These are phyloP conservation scores for Lithophane socia DNA, from an alignment of 2,888 invertebrate genomes.

Conservation along the genomic window DNA sequence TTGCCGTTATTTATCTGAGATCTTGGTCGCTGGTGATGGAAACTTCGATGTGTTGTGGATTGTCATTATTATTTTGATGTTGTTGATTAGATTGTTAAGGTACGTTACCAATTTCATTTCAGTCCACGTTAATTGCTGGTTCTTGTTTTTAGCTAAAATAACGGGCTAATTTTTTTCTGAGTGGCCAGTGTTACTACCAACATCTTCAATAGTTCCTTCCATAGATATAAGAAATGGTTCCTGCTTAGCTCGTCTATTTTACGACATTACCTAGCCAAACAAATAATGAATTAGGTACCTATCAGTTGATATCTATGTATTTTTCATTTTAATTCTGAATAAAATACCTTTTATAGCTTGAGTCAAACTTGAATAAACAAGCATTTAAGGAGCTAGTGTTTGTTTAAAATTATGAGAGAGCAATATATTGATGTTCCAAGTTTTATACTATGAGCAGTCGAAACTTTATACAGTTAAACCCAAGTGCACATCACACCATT, in stretches of 20 bases:
- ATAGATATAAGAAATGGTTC: too few species aligned
- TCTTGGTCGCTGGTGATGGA: constrained; percentile 6
- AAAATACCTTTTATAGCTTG: not conserved
- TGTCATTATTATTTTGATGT: constrained; percentile 10
- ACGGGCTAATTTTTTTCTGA: not conserved
- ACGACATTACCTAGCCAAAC: not conserved
- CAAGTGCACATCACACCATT: too few species aligned
- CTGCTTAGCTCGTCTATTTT: not conserved
- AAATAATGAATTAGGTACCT: too few species aligned
- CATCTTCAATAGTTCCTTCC: too few species aligned
- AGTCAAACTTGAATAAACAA: not conserved
- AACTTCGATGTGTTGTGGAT: not conserved
- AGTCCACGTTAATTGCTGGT: not conserved
- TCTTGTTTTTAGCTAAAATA: not conserved
- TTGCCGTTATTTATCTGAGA: constrained; percentile 35
- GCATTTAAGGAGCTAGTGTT: not conserved
- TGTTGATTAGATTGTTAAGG: not conserved
- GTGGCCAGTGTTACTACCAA: not conserved
- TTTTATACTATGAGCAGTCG: not conserved
- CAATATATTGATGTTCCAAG: not conserved
- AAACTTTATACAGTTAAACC: not conserved
- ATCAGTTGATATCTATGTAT: not conserved
- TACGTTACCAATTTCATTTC: not conserved
- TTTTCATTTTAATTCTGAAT: not conserved
- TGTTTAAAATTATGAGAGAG: not conserved